A percentile compares a stretch with the other conserved stretches of the same genome.
Conservation (phyloP, 2,113 vertebrate species). For the Guaruba guarouba region DNA sequence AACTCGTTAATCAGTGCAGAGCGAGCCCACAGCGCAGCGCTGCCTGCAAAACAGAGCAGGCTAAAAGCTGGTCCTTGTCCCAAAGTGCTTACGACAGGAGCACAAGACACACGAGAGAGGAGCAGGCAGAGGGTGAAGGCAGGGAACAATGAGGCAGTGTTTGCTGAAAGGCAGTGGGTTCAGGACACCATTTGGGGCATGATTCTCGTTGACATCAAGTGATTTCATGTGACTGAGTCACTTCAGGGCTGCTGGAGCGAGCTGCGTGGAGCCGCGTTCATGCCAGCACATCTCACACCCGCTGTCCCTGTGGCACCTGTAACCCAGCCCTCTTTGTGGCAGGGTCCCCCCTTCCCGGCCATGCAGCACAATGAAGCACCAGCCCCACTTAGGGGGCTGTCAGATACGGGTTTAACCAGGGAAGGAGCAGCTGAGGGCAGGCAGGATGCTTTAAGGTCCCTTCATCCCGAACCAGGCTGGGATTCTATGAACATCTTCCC, state of each 20-base stretch:
- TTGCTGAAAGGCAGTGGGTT: background rate
- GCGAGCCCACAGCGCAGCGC: background rate
- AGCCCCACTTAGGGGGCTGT: background rate
- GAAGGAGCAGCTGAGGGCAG: background rate
- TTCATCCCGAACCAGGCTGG: background rate
- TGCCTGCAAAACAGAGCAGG: background rate
- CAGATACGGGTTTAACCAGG: too few relatives aligned
- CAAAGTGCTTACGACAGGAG: background rate
- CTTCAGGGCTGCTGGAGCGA: background rate
- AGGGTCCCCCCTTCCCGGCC: background rate
- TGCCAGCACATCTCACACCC: accelerated
- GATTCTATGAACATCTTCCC: background rate
- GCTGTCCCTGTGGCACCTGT: background rate
- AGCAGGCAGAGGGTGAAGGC: background rate
- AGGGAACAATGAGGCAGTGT: conserved; percentile 41
- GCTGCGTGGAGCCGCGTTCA: background rate
- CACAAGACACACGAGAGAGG: background rate
- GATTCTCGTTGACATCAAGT: conserved; percentile 27
- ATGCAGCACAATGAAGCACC: accelerated
- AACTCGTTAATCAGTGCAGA: accelerated
- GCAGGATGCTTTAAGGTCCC: background rate
- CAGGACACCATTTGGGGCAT: background rate
- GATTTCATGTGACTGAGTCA: conserved; percentile 20
- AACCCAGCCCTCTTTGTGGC: accelerated
- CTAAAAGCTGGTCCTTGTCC: conserved; percentile 36